phyloP scores from a whole-genome alignment of 2,797 vertebrate genomes.

The Acipenser oxyrinchus region DNA sequence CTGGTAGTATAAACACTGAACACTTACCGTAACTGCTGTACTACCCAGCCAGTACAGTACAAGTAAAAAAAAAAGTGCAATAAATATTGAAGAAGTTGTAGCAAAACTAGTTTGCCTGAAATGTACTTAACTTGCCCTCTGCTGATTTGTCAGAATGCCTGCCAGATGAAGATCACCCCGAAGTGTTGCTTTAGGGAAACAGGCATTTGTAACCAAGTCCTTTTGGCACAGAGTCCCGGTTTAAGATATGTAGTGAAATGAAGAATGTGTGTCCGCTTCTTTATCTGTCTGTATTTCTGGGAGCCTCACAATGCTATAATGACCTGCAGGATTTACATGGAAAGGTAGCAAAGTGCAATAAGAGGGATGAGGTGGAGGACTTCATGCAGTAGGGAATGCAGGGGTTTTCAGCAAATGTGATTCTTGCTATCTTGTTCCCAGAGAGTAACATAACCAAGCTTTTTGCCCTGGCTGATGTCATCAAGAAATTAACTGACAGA shows the following conservation, averaged over 20 bases:
- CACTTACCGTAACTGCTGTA: too few species aligned
- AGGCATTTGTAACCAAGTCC: background rate
- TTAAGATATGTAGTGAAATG: background rate
- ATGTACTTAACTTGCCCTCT: too few species aligned
- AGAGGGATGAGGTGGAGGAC: background rate
- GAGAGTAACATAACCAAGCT: conserved; percentile 2
- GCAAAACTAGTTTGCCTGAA: too few species aligned
- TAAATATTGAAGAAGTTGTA: too few species aligned
- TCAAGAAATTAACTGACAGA: conserved; percentile 18
- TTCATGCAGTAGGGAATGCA: conserved; percentile 2
- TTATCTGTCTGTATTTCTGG: background rate
- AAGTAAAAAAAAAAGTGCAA: too few species aligned
- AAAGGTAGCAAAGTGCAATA: conserved; percentile 13
- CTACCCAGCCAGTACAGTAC: too few species aligned
- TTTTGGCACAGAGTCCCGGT: background rate
- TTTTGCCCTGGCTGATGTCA: conserved; percentile 4
- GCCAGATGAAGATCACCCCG: too few species aligned
- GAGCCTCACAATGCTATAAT: background rate
- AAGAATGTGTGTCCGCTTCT: background rate
- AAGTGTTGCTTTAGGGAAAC: conserved; percentile 1
- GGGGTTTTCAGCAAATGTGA: conserved; percentile 6
- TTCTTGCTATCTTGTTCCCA: conserved; percentile 7
- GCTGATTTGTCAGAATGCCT: too few species aligned
- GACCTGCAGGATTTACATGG: conserved; percentile 6
- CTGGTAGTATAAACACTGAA: too few species aligned